A percentile compares a stretch with the other conserved stretches of the same genome.
Evolutionary conservation across 2,113 vertebrate species (phyloP).

Genomic region (Toxotes chatareus): DNA sequence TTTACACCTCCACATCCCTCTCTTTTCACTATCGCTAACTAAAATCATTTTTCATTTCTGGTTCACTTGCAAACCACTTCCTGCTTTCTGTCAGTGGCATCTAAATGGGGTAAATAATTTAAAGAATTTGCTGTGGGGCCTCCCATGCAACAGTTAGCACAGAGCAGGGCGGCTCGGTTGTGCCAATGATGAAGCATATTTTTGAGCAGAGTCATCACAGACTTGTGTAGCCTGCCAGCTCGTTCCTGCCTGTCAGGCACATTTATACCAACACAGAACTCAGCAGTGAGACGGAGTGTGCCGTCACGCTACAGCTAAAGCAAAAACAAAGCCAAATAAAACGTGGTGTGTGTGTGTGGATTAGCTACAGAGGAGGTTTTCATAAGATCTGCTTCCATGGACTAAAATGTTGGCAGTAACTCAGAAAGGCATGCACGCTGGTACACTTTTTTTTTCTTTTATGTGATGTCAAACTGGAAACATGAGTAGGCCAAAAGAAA

Average conservation of each 20-base stretch:
- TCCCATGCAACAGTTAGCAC: background rate
- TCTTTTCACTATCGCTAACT: background rate
- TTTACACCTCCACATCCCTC: background rate
- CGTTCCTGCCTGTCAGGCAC: background rate
- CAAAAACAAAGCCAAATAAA: background rate
- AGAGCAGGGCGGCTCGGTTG: background rate
- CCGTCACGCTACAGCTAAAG: background rate
- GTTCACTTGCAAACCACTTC: background rate
- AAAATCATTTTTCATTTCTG: too few relatives aligned
- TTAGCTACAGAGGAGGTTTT: conserved; percentile 22
- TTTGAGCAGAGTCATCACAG: conserved; percentile 13
- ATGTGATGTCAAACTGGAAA: background rate
- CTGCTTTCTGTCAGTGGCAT: background rate
- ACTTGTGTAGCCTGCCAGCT: background rate
- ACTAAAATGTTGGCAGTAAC: background rate
- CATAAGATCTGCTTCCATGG: background rate
- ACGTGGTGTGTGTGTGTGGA: background rate
- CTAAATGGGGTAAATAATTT: background rate
- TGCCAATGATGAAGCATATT: conserved; percentile 5
- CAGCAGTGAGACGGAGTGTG: background rate
- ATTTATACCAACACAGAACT: conserved; percentile 1
- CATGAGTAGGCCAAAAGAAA: background rate
- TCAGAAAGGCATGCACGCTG: background rate
- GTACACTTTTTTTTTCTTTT: background rate
- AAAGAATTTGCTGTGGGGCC: background rate